phyloP scores from a whole-genome alignment of 2,888 invertebrate species.

The Tethea ocularis region DNA sequence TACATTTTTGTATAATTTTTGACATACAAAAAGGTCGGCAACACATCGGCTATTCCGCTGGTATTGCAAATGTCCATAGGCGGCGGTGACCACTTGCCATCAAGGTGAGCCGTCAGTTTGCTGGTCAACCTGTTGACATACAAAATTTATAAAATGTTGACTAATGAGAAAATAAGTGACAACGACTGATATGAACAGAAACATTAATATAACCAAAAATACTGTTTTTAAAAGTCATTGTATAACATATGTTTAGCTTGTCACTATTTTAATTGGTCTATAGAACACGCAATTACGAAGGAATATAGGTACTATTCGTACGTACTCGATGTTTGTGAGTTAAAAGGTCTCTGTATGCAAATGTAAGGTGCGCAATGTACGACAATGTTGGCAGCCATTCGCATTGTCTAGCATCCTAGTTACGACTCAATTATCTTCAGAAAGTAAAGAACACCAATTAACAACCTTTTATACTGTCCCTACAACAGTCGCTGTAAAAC shows the following conservation, averaged over 20 bases:
- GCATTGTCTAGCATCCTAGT: constrained; percentile 64
- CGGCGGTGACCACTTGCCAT: too few species aligned
- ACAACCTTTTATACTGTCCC: constrained; percentile 66
- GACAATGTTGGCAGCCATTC: constrained; percentile 54
- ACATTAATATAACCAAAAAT: neutral
- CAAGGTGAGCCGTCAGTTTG: too few species aligned
- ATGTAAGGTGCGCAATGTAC: constrained; percentile 47
- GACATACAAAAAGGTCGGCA: too few species aligned
- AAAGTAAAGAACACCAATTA: constrained; percentile 72
- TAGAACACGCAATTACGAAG: constrained; percentile 46
- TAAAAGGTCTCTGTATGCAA: constrained; percentile 60
- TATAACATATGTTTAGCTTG: constrained; percentile 35
- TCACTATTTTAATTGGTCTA: constrained; percentile 34
- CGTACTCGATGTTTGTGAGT: constrained; percentile 36
- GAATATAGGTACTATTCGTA: constrained; percentile 38
- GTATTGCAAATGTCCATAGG: too few species aligned
- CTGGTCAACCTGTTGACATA: too few species aligned
- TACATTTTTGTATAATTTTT: too few species aligned
- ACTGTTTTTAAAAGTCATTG: constrained; percentile 4
- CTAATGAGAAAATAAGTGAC: neutral
- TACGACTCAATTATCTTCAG: constrained; percentile 72
- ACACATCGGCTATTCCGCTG: too few species aligned
- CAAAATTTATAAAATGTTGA: too few species aligned
- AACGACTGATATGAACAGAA: neutral
- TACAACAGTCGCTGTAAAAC: constrained; percentile 48